Percentiles rank a stretch among this genome's conserved stretches.
phyloP scores from a whole-genome alignment of 1,140 invertebrate genomes.

The Melitaea cinxia region DNA sequence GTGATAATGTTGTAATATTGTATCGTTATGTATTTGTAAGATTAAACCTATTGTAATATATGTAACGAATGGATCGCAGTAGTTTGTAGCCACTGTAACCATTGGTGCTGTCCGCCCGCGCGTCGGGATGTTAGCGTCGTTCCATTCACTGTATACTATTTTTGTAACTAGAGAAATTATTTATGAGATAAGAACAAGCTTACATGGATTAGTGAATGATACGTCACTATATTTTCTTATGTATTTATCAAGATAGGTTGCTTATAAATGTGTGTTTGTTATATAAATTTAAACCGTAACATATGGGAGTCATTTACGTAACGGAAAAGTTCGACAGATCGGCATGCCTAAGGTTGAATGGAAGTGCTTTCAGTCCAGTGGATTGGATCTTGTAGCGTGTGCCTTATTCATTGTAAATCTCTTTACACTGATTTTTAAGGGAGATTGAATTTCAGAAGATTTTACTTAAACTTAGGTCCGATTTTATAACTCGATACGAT shows the following conservation, averaged over 20 bases:
- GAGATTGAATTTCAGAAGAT: constrained; percentile 37
- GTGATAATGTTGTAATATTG: constrained; percentile 82
- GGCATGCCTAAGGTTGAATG: constrained; percentile 47
- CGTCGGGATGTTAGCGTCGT: constrained; percentile 44
- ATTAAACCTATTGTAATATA: constrained; percentile 74
- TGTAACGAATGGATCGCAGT: constrained; percentile 72
- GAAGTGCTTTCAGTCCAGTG: constrained; percentile 55
- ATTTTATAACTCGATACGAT: constrained; percentile 48
- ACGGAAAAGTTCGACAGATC: constrained; percentile 38
- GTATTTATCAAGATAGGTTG: constrained; percentile 78
- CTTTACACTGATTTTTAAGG: constrained; percentile 48
- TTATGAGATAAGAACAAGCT: constrained; percentile 80
- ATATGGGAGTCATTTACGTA: constrained; percentile 63
- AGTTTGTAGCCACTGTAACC: constrained; percentile 55
- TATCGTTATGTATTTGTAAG: constrained; percentile 82
- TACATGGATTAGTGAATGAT: constrained; percentile 69
- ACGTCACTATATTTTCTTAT: constrained; percentile 79
- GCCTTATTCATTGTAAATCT: constrained; percentile 62
- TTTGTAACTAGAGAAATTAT: constrained; percentile 82
- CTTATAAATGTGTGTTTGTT: constrained; percentile 75
- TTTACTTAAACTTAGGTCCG: constrained; percentile 40
- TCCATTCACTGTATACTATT: constrained; percentile 76
- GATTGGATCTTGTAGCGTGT: constrained; percentile 62
- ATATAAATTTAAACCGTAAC: constrained; percentile 67
- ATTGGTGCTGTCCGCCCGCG: constrained; percentile 62